Evolutionary conservation across 2,797 vertebrate species (phyloP).

Genomic region (Eremophila alpestris): DNA sequence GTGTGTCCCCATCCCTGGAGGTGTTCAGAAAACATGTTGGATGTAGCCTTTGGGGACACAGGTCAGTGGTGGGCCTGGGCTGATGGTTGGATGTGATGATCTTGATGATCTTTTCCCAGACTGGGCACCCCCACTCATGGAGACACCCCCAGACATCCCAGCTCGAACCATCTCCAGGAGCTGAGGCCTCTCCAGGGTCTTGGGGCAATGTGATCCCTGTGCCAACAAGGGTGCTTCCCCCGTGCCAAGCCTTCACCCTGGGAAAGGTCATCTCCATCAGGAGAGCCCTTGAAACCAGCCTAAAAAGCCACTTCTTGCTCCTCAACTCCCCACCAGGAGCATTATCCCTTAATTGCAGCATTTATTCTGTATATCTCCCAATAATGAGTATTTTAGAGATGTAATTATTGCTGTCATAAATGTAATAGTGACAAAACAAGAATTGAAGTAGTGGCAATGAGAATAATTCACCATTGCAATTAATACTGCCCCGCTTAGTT

Average conservation of each 20-base stretch:
- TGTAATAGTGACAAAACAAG: constrained; percentile 66
- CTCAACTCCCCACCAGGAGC: constrained; percentile 24
- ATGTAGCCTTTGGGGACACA: neutral
- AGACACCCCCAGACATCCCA: neutral
- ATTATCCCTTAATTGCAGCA: constrained; percentile 61
- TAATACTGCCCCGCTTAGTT: constrained; percentile 61
- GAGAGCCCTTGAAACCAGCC: neutral
- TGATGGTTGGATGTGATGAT: neutral
- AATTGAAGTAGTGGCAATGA: constrained; percentile 61
- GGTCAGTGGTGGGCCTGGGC: neutral
- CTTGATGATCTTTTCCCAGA: neutral
- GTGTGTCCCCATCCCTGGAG: neutral
- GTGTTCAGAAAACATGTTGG: rapidly evolving
- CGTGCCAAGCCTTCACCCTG: rapidly evolving
- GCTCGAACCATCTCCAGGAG: neutral
- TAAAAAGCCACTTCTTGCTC: neutral
- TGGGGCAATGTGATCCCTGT: rapidly evolving
- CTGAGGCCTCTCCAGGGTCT: neutral
- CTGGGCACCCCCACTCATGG: rapidly evolving
- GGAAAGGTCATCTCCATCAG: neutral
- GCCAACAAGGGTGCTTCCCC: neutral
- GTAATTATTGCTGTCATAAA: constrained; percentile 73
- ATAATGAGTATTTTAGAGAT: constrained; percentile 68
- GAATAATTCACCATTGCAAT: constrained; percentile 61
- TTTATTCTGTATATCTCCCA: constrained; percentile 63